Base-by-base conservation (phyloP, 2,113 vertebrate species). In the Megaleporinus macrocephalus region DNA sequence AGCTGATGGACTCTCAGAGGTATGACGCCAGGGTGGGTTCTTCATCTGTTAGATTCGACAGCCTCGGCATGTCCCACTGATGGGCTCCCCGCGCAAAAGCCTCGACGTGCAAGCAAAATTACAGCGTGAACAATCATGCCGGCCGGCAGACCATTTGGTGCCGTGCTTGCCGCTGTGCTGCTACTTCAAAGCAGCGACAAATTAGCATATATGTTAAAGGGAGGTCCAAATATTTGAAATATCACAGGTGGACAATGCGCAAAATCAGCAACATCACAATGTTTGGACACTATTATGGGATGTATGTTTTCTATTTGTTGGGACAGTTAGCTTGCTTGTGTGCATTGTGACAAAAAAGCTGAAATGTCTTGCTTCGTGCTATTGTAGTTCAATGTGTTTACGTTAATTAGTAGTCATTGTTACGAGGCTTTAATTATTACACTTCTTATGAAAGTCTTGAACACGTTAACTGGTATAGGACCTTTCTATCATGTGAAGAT, bases 1-100 rank as follows among this genome's bases (percentile, higher is more conserved):
- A 86, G 80, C 80, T 86, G 85, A 88, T 86, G 85, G 85, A 82
- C 84, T 86, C 86, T 87, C 79, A 36, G 76, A 85, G 81, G 87
- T 85, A 86, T 82, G 83, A 87, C 41, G 81, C 78, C 71, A 83
- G 83, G 53, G 73, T 49, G 33, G 78, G 26, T 77, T 85, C 76
- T 84, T 86, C 80, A 81, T 86, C 85, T 68, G 80, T 83, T 76
- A 77, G 68, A 69, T 82, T 61, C 59, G 76, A 85, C 86, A 80
- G 86, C 49, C 83, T 79, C 14, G 20, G 44, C 72, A 47, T 78
- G 63, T 82, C 82, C 49, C 75, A 79, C 82, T 65, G 53, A 63
- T 79, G 26, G 44, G 44, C 62, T 83, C 57, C 65, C 72, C 9
- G 49, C 30, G 33, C 80, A 74, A 85, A 65, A 62, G 69, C 80